A percentile compares a stretch with the other conserved stretches of the same genome.
phyloP scores from a whole-genome alignment of 2,888 invertebrate species.

The Neoaliturus tenellus region DNA sequence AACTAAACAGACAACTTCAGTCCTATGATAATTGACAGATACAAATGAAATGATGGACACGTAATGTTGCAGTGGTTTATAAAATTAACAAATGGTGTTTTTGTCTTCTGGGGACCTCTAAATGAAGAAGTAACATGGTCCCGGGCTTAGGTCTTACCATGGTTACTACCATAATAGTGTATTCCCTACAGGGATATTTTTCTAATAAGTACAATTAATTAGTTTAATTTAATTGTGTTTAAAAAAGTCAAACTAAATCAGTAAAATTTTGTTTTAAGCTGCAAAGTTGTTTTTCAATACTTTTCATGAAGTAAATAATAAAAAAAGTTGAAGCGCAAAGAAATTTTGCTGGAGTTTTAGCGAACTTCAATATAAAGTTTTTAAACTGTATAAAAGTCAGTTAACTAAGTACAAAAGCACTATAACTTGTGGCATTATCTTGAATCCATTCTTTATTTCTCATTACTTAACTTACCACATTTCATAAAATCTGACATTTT shows the following conservation, averaged over 20 bases:
- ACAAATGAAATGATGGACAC: too few species aligned
- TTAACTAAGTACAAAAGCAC: constrained; percentile 51
- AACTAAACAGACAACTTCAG: too few species aligned
- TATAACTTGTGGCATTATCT: constrained; percentile 34
- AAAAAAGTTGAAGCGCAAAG: constrained; percentile 1
- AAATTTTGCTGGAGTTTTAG: constrained; percentile 31
- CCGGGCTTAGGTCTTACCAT: too few species aligned
- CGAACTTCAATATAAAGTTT: constrained; percentile 55
- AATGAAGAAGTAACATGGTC: too few species aligned
- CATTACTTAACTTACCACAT: background rate
- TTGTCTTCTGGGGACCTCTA: too few species aligned
- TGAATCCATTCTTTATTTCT: background rate
- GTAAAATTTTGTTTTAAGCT: background rate
- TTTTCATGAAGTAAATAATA: constrained; percentile 30
- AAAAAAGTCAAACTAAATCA: background rate
- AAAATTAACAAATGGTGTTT: too few species aligned
- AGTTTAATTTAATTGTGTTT: background rate
- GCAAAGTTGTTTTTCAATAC: background rate
- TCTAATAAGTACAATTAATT: too few species aligned
- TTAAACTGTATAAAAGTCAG: constrained; percentile 58
- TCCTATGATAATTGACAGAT: too few species aligned
- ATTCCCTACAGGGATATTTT: too few species aligned
- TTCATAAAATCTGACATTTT: too few species aligned
- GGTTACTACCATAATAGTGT: too few species aligned
- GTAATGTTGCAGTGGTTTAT: too few species aligned